These are phyloP conservation scores for Erpobdella octoculata DNA, from an alignment of 2,888 invertebrate species.

Conservation along the genomic window DNA sequence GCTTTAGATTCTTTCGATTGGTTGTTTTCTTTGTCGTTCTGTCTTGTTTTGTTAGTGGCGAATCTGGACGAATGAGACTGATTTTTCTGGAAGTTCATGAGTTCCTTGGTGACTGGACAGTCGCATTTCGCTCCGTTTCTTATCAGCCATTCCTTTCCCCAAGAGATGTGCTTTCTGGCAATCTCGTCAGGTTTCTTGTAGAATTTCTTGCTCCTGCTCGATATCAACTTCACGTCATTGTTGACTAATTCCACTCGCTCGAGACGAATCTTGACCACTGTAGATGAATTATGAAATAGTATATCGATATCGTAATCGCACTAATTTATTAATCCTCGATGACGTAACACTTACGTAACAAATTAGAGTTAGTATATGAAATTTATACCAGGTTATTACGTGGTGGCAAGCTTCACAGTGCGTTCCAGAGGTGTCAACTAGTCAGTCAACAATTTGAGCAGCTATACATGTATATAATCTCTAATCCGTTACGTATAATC, in stretches of 20 bases:
- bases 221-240: neutral
- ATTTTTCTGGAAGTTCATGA: neutral
- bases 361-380: neutral
- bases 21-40: neutral
- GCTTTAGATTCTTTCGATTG: no score
- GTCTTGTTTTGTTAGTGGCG: neutral
- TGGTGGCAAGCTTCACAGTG: no score
- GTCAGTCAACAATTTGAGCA: no score
- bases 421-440: no score
- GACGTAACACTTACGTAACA: neutral
- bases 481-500: no score
- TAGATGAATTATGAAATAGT: constrained; percentile 5
- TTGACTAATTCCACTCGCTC: neutral
- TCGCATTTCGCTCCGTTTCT: neutral
- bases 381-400: neutral
- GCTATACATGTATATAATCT: no score
- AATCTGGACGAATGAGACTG: neutral
- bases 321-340: neutral
- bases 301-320: neutral
- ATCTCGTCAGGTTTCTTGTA: constrained; percentile 1
- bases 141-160: neutral
- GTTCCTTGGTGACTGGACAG: neutral
- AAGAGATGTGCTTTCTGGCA: neutral
- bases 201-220: neutral
- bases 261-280: neutral